Conservation (phyloP, 2,797 vertebrate genomes). For the Borostomias antarcticus region DNA sequence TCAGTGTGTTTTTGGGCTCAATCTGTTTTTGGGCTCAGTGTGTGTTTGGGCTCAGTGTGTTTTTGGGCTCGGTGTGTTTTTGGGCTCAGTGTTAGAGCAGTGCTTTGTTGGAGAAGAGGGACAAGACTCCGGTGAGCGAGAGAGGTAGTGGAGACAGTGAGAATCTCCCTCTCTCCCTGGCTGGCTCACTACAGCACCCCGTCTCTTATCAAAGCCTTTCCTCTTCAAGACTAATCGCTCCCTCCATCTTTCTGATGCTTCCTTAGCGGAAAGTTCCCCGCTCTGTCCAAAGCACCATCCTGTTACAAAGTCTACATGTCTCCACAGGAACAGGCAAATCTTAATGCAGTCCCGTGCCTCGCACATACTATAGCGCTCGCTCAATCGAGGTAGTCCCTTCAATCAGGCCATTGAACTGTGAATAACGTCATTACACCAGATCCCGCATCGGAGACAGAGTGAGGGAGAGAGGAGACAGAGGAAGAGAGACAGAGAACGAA, state of each 20-base stretch:
- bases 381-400: slow-evolving; percentile 79
- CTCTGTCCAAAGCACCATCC: neutral
- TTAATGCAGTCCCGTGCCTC: slow-evolving; percentile 70
- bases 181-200: neutral
- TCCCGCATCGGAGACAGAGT: slow-evolving; percentile 47
- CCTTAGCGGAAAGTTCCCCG: neutral
- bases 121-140: no score
- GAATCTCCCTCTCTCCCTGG: neutral
- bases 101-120: no score
- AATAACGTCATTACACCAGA: slow-evolving; percentile 76
- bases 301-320: slow-evolving; percentile 66
- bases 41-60: no score
- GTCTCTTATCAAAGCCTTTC: neutral
- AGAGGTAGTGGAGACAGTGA: no score
- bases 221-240: neutral
- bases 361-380: slow-evolving; percentile 27
- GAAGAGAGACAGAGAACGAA: slow-evolving; percentile 52
- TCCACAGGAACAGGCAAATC: slow-evolving; percentile 65
- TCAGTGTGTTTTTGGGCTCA: no score
- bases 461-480: slow-evolving; percentile 29
- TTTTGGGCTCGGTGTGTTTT: neutral
- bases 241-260: neutral
- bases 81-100: no score
- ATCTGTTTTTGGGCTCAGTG: no score
- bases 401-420: slow-evolving; percentile 80